These are phyloP conservation scores for Acheta domesticus DNA, from an alignment of 2,888 invertebrate genomes.

Conservation along the genomic window DNA sequence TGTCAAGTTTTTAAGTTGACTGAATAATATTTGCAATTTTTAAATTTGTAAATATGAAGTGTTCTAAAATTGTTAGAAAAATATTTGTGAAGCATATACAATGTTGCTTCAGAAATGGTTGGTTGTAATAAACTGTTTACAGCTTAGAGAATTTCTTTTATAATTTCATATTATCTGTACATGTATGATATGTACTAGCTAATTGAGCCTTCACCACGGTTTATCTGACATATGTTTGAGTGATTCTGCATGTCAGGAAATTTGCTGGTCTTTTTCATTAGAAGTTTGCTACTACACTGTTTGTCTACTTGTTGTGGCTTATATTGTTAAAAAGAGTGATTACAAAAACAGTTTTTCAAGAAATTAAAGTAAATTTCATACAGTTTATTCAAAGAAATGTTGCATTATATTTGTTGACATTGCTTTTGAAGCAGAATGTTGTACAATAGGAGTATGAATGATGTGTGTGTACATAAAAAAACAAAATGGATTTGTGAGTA, in stretches of 20 bases:
- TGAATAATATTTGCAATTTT: slow-evolving; percentile 3
- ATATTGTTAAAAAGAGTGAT: neutral
- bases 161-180: slow-evolving; percentile 18
- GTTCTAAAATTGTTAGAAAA: slow-evolving; percentile 18
- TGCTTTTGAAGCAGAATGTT: slow-evolving; percentile 18
- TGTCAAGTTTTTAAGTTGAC: slow-evolving; percentile 11
- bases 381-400: slow-evolving; percentile 18
- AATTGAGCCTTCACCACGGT: neutral
- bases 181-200: neutral
- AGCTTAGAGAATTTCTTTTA: neutral
- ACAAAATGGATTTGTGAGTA: slow-evolving; percentile 5
- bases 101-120: slow-evolving; percentile 11
- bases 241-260: slow-evolving; percentile 18
- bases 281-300: slow-evolving; percentile 18
- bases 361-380: slow-evolving; percentile 2
- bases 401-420: slow-evolving; percentile 18
- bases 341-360: neutral
- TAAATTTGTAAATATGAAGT: slow-evolving; percentile 18
- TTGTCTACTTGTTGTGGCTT: slow-evolving; percentile 18
- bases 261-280: slow-evolving; percentile 18
- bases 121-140: neutral
- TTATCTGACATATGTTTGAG: slow-evolving; percentile 11
- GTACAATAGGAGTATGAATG: neutral
- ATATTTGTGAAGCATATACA: slow-evolving; percentile 9
- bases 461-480: neutral